Conservation (phyloP, 1,140 invertebrate species). For the Nasonia giraulti region DNA sequence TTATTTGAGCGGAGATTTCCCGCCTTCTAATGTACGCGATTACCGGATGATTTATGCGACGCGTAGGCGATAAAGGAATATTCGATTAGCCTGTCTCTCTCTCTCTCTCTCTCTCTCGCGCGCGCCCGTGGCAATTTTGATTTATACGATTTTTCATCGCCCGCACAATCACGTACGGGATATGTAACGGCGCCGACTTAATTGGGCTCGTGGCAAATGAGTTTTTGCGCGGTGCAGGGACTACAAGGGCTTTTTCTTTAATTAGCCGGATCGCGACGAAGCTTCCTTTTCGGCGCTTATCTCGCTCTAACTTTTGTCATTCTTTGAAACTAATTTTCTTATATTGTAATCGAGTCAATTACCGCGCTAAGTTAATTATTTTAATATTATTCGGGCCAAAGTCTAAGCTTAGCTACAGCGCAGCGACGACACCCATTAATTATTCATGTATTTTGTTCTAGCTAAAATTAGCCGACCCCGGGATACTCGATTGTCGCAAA, state of each 20-base stretch:
- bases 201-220: background rate
- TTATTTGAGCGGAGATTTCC: background rate
- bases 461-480: no score
- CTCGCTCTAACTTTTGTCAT: background rate
- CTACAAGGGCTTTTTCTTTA: background rate
- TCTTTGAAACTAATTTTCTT: slow-evolving; percentile 21
- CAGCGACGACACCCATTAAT: slow-evolving; percentile 13
- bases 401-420: background rate
- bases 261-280: background rate
- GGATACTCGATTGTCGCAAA: background rate
- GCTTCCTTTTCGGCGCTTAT: background rate
- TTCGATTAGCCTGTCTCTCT: background rate
- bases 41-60: background rate
- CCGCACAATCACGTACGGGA: background rate
- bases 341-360: slow-evolving; percentile 5
- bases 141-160: background rate
- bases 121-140: background rate
- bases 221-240: background rate
- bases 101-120: no score
- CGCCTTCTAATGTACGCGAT: background rate
- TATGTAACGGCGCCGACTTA: background rate
- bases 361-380: background rate
- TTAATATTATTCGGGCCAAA: slow-evolving; percentile 32
- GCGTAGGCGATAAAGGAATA: background rate
- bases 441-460: slow-evolving; percentile 28